Evolutionary conservation across 1,140 invertebrate species (phyloP).

Genomic region (Vanessa tameamea): DNA sequence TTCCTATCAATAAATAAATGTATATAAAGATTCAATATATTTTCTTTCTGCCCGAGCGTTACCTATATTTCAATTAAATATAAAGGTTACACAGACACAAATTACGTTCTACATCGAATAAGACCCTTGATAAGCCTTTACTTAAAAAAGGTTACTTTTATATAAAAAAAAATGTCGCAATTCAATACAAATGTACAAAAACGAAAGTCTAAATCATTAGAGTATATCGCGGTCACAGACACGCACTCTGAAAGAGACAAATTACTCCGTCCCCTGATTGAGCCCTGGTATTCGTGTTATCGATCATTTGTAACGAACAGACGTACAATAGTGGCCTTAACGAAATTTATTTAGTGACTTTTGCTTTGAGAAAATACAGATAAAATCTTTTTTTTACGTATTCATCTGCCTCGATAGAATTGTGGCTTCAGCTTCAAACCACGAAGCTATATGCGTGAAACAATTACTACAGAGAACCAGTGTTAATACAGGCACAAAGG

Average conservation of each 20-base stretch:
- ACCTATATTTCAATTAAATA: too few relatives aligned
- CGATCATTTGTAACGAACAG: slow-evolving; percentile 18
- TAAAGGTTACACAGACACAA: too few relatives aligned
- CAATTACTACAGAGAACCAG: too few relatives aligned
- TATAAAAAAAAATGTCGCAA: not conserved
- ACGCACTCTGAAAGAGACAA: slow-evolving; percentile 32
- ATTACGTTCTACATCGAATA: too few relatives aligned
- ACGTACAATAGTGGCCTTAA: not conserved
- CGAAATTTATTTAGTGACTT: not conserved
- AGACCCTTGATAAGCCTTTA: too few relatives aligned
- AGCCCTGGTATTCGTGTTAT: slow-evolving; percentile 13
- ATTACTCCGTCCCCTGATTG: slow-evolving; percentile 28
- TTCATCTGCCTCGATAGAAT: too few relatives aligned
- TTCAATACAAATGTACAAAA: slow-evolving; percentile 2
- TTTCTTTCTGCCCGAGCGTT: too few relatives aligned
- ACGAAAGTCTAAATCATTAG: slow-evolving; percentile 19
- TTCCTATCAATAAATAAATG: too few relatives aligned
- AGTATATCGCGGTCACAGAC: slow-evolving; percentile 21
- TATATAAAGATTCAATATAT: too few relatives aligned
- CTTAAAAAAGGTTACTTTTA: not conserved
- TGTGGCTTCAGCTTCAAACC: too few relatives aligned
- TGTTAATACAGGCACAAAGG: too few relatives aligned
- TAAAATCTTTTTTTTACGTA: not conserved
- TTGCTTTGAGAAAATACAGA: not conserved
- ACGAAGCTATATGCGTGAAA: too few relatives aligned